Conservation (phyloP, 2,797 vertebrate species). For the Spondyliosoma cantharus region DNA sequence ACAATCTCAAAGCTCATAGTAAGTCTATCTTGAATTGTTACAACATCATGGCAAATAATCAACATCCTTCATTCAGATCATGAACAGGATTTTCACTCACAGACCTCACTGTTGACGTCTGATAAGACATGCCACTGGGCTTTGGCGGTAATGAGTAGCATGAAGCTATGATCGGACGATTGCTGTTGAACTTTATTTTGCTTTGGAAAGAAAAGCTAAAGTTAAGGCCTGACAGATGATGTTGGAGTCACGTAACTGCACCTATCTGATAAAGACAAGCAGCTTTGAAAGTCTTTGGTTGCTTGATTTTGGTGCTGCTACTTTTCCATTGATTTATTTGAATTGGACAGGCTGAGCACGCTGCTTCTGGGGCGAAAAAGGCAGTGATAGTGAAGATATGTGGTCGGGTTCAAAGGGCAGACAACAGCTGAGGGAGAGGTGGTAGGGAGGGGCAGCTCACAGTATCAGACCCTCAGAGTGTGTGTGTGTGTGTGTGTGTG, state of each 20-base stretch:
- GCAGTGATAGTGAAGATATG: slow-evolving; percentile 37
- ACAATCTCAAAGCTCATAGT: too few species aligned
- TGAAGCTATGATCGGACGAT: neutral
- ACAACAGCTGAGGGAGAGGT: slow-evolving; percentile 44
- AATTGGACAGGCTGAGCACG: neutral
- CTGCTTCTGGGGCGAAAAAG: neutral
- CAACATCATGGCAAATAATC: too few species aligned
- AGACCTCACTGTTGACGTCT: too few species aligned
- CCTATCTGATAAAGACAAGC: slow-evolving; percentile 3
- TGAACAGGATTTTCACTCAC: too few species aligned
- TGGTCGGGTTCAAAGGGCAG: slow-evolving; percentile 42
- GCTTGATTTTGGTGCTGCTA: neutral
- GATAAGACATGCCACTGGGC: neutral
- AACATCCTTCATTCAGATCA: too few species aligned
- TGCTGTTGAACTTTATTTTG: neutral
- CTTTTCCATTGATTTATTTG: slow-evolving; percentile 21
- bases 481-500: slow-evolving; percentile 6
- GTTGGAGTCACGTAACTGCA: neutral
- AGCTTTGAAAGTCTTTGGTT: neutral
- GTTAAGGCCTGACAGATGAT: neutral
- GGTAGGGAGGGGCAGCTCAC: neutral
- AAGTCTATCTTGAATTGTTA: too few species aligned
- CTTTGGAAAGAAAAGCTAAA: neutral
- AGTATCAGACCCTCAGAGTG: slow-evolving; percentile 8
- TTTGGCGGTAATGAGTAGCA: neutral